A percentile compares a stretch with the other conserved stretches of the same genome.
Conservation (phyloP, 2,797 vertebrate genomes). For the Neostethus bicornis region DNA sequence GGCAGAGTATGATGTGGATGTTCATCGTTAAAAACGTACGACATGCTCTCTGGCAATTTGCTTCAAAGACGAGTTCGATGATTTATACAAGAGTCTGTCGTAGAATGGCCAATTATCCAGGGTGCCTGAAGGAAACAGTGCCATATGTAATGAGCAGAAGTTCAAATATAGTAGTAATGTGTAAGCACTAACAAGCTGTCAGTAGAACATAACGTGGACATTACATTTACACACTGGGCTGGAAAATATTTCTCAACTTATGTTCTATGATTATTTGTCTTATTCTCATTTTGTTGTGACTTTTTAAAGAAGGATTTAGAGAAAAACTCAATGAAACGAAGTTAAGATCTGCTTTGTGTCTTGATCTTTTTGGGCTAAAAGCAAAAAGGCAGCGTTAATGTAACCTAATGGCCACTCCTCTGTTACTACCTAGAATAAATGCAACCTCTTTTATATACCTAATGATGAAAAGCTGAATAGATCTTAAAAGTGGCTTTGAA, state of each 20-base stretch:
- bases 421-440: conserved; percentile 42
- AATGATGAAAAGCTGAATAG: conserved; percentile 28
- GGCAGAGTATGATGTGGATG: conserved; percentile 40
- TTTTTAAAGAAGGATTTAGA: conserved; percentile 9
- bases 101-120: conserved; percentile 53
- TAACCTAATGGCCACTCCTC: conserved; percentile 36
- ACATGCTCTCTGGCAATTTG: conserved; percentile 59
- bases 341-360: conserved; percentile 1
- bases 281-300: conserved; percentile 5
- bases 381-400: conserved; percentile 32
- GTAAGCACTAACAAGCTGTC: conserved; percentile 60
- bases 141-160: conserved; percentile 55
- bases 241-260: conserved; percentile 11
- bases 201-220: conserved; percentile 43
- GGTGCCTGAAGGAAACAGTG: conserved; percentile 43
- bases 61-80: conserved; percentile 55
- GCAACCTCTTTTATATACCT: conserved; percentile 25
- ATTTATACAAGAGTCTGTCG: conserved; percentile 54
- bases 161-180: conserved; percentile 48
- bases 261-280: conserved; percentile 15
- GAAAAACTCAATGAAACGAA: conserved; percentile 31
- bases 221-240: conserved; percentile 42
- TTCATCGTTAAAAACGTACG: conserved; percentile 60
- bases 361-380: conserved; percentile 32
- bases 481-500: conserved; percentile 51